phyloP scores from a whole-genome alignment of 1,140 invertebrate genomes.

The Odontomachus brunneus region DNA sequence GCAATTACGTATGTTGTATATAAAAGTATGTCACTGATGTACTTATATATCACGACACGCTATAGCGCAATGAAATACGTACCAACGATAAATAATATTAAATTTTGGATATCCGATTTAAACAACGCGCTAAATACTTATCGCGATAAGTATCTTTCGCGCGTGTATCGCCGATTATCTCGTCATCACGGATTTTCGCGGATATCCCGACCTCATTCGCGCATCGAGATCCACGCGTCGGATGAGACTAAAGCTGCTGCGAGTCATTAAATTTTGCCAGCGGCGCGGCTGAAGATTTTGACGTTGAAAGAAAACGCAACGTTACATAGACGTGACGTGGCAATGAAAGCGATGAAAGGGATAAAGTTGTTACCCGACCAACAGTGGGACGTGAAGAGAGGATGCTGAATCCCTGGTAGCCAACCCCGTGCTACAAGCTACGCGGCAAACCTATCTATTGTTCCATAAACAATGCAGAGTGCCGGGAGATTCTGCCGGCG shows the following conservation, averaged over 20 bases:
- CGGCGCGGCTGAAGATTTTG: slow-evolving; percentile 36
- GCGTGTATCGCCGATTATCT: too few species aligned
- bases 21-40: too few species aligned
- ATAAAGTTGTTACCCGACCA: slow-evolving; percentile 57
- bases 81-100: too few species aligned
- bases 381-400: slow-evolving; percentile 12
- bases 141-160: too few species aligned
- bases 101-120: too few species aligned
- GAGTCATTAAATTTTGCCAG: slow-evolving; percentile 30
- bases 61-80: too few species aligned
- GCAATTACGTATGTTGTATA: too few species aligned
- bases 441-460: slow-evolving; percentile 74
- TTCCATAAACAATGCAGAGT: slow-evolving; percentile 74
- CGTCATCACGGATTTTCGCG: too few species aligned
- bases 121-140: too few species aligned
- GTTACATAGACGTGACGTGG: slow-evolving; percentile 19
- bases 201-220: too few species aligned
- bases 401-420: slow-evolving; percentile 63
- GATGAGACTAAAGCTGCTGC: slow-evolving; percentile 16
- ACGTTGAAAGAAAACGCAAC: slow-evolving; percentile 36
- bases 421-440: slow-evolving; percentile 48
- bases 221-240: not conserved
- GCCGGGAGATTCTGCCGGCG: slow-evolving; percentile 62
- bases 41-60: too few species aligned
- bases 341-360: slow-evolving; percentile 55